phyloP scores from a whole-genome alignment of 2,113 vertebrate genomes.

The Mesembrinibis cayennensis region DNA sequence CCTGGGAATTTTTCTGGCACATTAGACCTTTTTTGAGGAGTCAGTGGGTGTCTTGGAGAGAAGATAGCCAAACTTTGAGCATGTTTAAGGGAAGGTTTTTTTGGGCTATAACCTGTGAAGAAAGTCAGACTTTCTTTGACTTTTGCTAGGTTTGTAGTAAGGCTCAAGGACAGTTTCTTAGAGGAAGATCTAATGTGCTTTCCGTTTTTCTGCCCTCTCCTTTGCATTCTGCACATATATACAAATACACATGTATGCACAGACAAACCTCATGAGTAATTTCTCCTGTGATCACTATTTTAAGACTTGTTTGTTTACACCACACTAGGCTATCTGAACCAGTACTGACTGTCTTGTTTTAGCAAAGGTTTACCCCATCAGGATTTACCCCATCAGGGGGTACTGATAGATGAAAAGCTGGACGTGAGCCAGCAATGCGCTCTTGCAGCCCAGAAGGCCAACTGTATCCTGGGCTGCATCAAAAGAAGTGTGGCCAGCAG shows the following conservation, averaged over 20 bases:
- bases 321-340: neutral
- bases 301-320: neutral
- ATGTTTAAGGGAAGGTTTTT: neutral
- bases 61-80: neutral
- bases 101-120: neutral
- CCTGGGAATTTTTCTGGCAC: neutral
- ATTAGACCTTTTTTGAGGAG: neutral
- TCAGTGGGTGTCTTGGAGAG: neutral
- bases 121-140: neutral
- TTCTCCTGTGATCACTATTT: neutral
- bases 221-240: neutral
- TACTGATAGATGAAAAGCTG: too few relatives aligned
- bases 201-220: neutral
- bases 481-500: too few relatives aligned
- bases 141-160: neutral
- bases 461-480: too few relatives aligned
- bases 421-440: too few relatives aligned
- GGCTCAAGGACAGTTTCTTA: neutral
- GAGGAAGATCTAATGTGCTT: neutral
- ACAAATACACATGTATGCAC: neutral
- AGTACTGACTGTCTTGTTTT: neutral
- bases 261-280: neutral
- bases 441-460: too few relatives aligned
- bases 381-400: neutral
- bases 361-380: neutral